phyloP scores from a whole-genome alignment of 2,113 vertebrate species.

The Hemibagrus wyckioides region DNA sequence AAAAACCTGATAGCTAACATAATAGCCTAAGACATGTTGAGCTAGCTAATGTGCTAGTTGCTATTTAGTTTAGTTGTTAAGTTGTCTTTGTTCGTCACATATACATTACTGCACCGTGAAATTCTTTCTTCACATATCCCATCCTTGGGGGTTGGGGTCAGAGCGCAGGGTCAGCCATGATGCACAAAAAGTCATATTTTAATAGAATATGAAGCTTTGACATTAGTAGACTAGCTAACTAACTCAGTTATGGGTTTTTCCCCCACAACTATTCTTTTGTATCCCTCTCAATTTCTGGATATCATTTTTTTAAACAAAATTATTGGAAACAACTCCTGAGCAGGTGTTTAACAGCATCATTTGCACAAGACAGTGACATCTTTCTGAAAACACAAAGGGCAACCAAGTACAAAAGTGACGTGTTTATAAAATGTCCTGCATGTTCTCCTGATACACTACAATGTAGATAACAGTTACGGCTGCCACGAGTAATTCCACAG shows the following conservation, averaged over 20 bases:
- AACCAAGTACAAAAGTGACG: background rate
- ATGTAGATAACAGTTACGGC: background rate
- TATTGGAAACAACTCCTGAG: background rate
- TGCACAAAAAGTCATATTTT: background rate
- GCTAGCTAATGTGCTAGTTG: background rate
- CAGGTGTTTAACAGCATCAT: background rate
- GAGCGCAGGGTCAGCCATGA: too few relatives aligned
- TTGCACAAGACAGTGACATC: background rate
- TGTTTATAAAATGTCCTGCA: constrained; percentile 1
- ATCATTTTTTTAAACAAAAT: background rate
- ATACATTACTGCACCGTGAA: too few relatives aligned
- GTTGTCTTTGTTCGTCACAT: too few relatives aligned
- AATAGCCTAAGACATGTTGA: background rate
- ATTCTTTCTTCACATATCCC: too few relatives aligned
- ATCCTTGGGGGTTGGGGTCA: too few relatives aligned
- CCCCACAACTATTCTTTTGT: background rate
- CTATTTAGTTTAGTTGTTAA: too few relatives aligned
- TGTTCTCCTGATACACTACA: background rate
- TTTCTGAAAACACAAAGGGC: background rate
- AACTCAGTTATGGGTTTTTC: background rate
- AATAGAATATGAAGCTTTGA: background rate
- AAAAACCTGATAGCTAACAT: background rate
- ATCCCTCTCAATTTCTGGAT: background rate
- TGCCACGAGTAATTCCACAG: background rate
- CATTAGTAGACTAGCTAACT: background rate